Percentiles rank a stretch among this genome's conserved stretches.
Evolutionary conservation across 2,888 invertebrate genomes (phyloP).

Genomic region (Chrysopilus asiliformis): DNA sequence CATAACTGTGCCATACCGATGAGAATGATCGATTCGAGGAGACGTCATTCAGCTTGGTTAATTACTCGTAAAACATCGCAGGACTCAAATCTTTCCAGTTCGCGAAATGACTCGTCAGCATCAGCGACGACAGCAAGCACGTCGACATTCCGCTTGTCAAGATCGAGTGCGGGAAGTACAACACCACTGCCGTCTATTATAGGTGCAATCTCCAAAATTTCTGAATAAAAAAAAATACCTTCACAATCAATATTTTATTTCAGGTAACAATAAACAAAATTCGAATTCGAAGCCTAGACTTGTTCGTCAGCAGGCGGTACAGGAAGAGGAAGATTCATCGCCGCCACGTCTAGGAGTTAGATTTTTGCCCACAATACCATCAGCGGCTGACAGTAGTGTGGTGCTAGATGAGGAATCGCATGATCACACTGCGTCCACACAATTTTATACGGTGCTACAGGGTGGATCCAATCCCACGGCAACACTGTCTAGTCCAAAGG

Average conservation of each 20-base stretch:
- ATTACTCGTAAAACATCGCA: slow-evolving; percentile 86
- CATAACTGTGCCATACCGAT: slow-evolving; percentile 65
- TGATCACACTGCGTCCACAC: slow-evolving; percentile 18
- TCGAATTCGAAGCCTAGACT: slow-evolving; percentile 51
- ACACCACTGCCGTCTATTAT: slow-evolving; percentile 34
- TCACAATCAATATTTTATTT: not conserved
- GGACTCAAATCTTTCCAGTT: slow-evolving; percentile 81
- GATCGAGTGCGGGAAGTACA: slow-evolving; percentile 57
- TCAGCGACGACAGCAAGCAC: slow-evolving; percentile 85
- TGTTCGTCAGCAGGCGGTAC: slow-evolving; percentile 66
- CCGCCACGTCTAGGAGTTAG: slow-evolving; percentile 41
- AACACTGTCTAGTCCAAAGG: slow-evolving; percentile 23
- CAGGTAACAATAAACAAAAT: slow-evolving; percentile 26
- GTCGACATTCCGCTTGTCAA: slow-evolving; percentile 76
- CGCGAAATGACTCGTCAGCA: slow-evolving; percentile 81
- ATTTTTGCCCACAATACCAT: slow-evolving; percentile 58
- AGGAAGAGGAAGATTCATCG: slow-evolving; percentile 54
- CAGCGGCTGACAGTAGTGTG: slow-evolving; percentile 58
- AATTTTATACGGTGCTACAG: slow-evolving; percentile 20
- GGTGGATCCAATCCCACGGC: slow-evolving; percentile 20
- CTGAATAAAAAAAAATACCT: slow-evolving; percentile 1
- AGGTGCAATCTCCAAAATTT: slow-evolving; percentile 26
- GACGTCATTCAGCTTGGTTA: slow-evolving; percentile 76
- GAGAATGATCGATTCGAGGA: slow-evolving; percentile 56
- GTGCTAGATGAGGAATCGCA: slow-evolving; percentile 48